These are phyloP conservation scores for Anthopleura xanthogrammica DNA, from an alignment of 92 coral and sea anemone species.

Conservation along the genomic window DNA sequence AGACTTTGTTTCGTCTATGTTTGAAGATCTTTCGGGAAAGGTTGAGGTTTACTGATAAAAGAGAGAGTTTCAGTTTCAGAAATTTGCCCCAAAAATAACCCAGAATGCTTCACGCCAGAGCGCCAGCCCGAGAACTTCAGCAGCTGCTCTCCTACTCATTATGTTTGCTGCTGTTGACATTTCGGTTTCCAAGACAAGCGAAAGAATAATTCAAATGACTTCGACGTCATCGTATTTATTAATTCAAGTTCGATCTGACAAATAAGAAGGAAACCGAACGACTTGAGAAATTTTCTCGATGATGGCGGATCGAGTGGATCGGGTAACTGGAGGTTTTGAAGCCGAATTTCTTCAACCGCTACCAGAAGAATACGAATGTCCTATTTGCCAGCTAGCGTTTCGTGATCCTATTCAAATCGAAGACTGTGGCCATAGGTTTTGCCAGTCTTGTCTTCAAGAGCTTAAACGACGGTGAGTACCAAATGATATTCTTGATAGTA, in stretches of 20 bases:
- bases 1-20: background rate
- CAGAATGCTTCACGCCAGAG: conserved; percentile 2
- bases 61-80: background rate
- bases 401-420: conserved; percentile 97
- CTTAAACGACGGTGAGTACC: conserved; percentile 78
- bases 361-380: conserved; percentile 96
- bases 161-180: conserved; percentile 10
- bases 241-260: conserved; percentile 25
- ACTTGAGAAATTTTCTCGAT: background rate
- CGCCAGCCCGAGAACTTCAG: background rate
- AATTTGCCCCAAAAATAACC: background rate
- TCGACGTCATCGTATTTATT: conserved; percentile 27
- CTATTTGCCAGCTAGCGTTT: conserved; percentile 96
- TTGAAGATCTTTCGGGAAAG: background rate
- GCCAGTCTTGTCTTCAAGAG: conserved; percentile 96
- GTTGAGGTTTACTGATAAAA: no score
- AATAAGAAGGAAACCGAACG: conserved; percentile 7
- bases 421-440: conserved; percentile 96
- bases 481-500: background rate
- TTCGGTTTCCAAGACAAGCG: conserved; percentile 27
- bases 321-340: conserved; percentile 93
- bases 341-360: conserved; percentile 84
- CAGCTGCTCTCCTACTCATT: conserved; percentile 16
- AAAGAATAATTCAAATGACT: background rate
- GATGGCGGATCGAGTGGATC: conserved; percentile 96